A percentile compares a stretch with the other conserved stretches of the same genome.
These are phyloP conservation scores for Amblyteles armatorius DNA, from an alignment of 2,888 invertebrate genomes.

Conservation along the genomic window DNA sequence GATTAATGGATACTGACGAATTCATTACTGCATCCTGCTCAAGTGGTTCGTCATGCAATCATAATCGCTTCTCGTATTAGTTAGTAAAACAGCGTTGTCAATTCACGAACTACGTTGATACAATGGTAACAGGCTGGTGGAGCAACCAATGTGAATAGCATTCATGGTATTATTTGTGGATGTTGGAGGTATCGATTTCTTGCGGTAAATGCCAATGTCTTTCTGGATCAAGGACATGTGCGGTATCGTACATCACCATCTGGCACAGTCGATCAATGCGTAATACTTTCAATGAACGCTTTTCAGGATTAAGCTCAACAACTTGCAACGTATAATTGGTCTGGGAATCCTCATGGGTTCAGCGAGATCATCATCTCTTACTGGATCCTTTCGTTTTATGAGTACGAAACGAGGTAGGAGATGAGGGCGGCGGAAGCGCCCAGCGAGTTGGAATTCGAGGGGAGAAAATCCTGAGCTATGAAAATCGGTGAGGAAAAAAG, in stretches of 20 bases:
- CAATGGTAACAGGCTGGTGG: not conserved
- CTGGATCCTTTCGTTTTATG: conserved; percentile 33
- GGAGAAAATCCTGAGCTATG: conserved; percentile 63
- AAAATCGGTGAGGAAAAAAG: conserved; percentile 43
- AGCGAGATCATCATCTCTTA: not conserved
- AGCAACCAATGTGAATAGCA: not conserved
- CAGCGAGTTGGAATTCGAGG: conserved; percentile 54
- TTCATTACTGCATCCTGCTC: not conserved
- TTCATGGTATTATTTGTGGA: not conserved
- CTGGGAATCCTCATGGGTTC: not conserved
- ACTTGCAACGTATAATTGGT: not conserved
- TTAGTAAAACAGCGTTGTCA: not conserved
- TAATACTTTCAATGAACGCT: not conserved
- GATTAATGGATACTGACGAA: not conserved
- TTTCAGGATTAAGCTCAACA: not conserved
- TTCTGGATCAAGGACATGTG: not conserved
- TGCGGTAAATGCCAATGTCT: not conserved
- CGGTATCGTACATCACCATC: too few species aligned
- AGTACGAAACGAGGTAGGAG: conserved; percentile 43
- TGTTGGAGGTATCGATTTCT: not conserved
- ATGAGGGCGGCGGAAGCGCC: conserved; percentile 24
- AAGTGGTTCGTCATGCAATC: not conserved
- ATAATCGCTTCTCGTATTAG: not conserved
- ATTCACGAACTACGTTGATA: not conserved
- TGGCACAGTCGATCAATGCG: not conserved